Evolutionary conservation across 2,113 vertebrate genomes (phyloP), one percentile per base, ranked within the genome.

Genomic region (Syrrhaptes paradoxus): DNA sequence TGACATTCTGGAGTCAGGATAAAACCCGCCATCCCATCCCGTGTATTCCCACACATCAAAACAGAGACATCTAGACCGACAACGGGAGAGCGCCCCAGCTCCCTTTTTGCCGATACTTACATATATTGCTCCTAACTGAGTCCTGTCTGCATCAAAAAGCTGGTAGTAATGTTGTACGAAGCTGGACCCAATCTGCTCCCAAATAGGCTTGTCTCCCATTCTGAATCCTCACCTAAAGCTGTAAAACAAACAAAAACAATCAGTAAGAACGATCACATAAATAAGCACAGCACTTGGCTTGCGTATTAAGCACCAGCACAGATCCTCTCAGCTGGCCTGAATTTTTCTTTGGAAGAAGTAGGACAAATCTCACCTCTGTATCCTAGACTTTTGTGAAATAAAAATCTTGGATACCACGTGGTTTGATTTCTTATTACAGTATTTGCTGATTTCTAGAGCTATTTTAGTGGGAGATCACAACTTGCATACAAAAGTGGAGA

Each of bases 161-260:
- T 99, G 98, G 96, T 99, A 99, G 96, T 99, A 99, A 98, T 99
- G 99, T 94, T 99, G 98, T 97, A 99, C 98, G 85, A 99, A 99
- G 98, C 99, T 99, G 98, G 98, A 99, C 98, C 99, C 99, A 99
- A 99, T 99, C 98, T 99, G 99, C 98, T 99, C 99, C 99, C 99
- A 99, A 97, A 99, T 98, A 97, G 99, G 99, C 98, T 99, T 99
- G 98, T 99, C 99, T 98, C 98, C 98, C 99, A 99, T 99, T 98
- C 98, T 99, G 99, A 98, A 98, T 96, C 61, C 96, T 98, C 98
- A 98, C 97, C 97, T 96, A 96, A 97, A 97, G 98, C 97, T 99
- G 97, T 12, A 96, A 97, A 66, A 80, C 29, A 38, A 96, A 76
- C 10, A 55, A n/a, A 51, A 71, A 59, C 13, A 3, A 75, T 68